Conservation (phyloP, 1,140 invertebrate genomes). For the Hestina assimilis region DNA sequence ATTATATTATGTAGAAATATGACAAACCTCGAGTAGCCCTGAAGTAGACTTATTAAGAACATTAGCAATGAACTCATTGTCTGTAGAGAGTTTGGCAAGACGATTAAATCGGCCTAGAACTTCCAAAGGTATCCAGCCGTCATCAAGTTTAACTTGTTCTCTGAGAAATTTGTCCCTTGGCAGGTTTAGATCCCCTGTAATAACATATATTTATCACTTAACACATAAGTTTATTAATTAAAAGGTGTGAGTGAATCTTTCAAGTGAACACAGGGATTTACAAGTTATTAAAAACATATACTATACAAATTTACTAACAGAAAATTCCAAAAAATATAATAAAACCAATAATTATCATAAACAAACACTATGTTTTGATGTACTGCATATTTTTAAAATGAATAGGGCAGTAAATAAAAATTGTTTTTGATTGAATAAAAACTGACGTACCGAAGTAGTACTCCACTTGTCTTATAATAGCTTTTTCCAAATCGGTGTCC, state of each 20-base stretch:
- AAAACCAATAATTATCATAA: neutral
- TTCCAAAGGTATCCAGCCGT: slow-evolving; percentile 93
- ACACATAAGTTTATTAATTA: too few relatives aligned
- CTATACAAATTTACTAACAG: too few relatives aligned
- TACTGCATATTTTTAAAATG: neutral
- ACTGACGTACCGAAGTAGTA: slow-evolving; percentile 80
- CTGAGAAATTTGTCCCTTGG: slow-evolving; percentile 93
- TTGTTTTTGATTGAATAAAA: neutral
- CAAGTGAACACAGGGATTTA: too few relatives aligned
- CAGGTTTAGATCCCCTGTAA: slow-evolving; percentile 90
- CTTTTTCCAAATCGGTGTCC: slow-evolving; percentile 74
- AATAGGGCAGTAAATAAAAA: neutral
- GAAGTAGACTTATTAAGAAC: slow-evolving; percentile 88
- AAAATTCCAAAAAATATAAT: too few relatives aligned
- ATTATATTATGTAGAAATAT: neutral
- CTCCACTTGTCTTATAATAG: slow-evolving; percentile 82
- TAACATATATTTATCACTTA: too few relatives aligned
- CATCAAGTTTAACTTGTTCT: slow-evolving; percentile 89
- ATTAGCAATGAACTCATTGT: slow-evolving; percentile 84
- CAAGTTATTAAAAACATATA: too few relatives aligned
- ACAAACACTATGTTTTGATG: too few relatives aligned
- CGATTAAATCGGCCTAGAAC: slow-evolving; percentile 94
- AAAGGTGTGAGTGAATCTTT: too few relatives aligned
- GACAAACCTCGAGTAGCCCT: slow-evolving; percentile 84
- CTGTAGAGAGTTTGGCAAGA: slow-evolving; percentile 85